phyloP scores from a whole-genome alignment of 2,888 invertebrate species.

The Itoplectis maculator region DNA sequence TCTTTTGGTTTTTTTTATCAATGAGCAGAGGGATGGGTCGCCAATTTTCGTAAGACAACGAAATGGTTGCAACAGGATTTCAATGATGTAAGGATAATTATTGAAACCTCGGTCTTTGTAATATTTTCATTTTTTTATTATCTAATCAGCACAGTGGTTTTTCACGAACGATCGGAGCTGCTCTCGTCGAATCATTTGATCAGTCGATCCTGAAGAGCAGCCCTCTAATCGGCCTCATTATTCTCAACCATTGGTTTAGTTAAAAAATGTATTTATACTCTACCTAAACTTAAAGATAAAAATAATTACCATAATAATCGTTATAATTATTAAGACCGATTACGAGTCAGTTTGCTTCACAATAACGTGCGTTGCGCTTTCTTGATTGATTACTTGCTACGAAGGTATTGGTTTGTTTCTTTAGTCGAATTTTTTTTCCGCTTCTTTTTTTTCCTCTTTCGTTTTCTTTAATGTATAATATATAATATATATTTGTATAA shows the following conservation, averaged over 20 bases:
- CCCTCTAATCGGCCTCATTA: constrained; percentile 39
- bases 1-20: not conserved
- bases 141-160: constrained; percentile 75
- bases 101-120: constrained; percentile 15
- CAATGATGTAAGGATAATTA: not conserved
- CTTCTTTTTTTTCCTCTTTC: constrained; percentile 55
- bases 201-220: constrained; percentile 54
- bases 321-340: constrained; percentile 72
- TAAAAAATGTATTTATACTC: constrained; percentile 76
- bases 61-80: not conserved
- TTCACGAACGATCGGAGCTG: constrained; percentile 54
- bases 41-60: not conserved
- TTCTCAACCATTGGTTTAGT: constrained; percentile 68
- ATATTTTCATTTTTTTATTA: constrained; percentile 74
- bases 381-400: constrained; percentile 73
- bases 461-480: constrained; percentile 69
- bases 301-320: constrained; percentile 72
- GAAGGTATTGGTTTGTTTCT: constrained; percentile 73
- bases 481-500: constrained; percentile 71
- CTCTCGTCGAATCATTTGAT: constrained; percentile 44
- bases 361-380: constrained; percentile 68
- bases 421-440: constrained; percentile 65
- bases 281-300: constrained; percentile 75
- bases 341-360: constrained; percentile 66
- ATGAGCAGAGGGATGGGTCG: not conserved